Evolutionary conservation across 2,113 vertebrate species (phyloP).

Genomic region (Agelaius tricolor): DNA sequence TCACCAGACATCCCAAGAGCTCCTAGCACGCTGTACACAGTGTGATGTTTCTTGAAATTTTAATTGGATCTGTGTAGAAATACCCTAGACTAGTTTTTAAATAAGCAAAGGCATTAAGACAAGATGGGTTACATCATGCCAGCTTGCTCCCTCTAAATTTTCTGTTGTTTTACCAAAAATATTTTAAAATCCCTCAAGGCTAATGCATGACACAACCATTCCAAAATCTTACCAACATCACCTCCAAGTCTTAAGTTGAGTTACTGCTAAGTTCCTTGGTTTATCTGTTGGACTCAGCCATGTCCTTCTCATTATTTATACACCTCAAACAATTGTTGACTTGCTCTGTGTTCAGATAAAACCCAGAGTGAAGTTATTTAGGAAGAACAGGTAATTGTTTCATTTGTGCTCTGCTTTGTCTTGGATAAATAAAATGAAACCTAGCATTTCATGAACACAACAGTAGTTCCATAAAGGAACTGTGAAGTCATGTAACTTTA

Average conservation of each 20-base stretch:
- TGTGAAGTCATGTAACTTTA: not conserved
- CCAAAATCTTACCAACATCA: not conserved
- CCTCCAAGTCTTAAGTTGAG: not conserved
- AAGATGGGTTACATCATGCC: not conserved
- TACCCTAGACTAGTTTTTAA: not conserved
- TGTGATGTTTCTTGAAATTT: not conserved
- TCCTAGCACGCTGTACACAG: not conserved
- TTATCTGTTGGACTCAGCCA: not conserved
- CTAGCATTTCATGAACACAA: not conserved
- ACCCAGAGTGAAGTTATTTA: not conserved
- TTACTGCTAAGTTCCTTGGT: not conserved
- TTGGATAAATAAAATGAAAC: not conserved
- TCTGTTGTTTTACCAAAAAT: not conserved
- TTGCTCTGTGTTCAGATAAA: not conserved
- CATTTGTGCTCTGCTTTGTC: not conserved
- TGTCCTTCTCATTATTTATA: not conserved
- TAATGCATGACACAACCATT: not conserved
- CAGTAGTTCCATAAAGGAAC: not conserved
- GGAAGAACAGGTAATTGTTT: not conserved
- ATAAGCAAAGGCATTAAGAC: not conserved
- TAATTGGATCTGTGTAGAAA: not conserved
- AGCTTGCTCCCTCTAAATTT: not conserved
- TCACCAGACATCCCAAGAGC: constrained; percentile 9
- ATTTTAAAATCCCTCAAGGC: not conserved
- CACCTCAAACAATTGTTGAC: not conserved